phyloP scores from a whole-genome alignment of 2,797 vertebrate genomes.

The Pseudotriccus pelzelni region DNA sequence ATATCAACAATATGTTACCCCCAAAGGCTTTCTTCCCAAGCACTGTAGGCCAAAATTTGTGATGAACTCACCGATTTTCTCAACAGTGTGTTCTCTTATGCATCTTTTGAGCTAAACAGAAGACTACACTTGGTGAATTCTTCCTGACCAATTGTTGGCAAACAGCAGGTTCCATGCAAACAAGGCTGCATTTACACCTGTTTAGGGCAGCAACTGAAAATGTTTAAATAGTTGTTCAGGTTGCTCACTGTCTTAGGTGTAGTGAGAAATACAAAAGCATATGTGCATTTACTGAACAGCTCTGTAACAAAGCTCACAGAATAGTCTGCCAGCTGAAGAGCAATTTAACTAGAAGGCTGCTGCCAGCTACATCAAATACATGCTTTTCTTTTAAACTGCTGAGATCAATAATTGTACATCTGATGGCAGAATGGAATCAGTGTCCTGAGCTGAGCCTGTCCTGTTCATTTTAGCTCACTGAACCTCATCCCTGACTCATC shows the following conservation, averaged over 20 bases:
- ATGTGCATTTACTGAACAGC: background rate
- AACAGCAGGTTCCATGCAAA: background rate
- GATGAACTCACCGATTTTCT: background rate
- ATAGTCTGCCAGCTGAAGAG: background rate
- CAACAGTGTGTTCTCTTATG: background rate
- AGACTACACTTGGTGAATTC: background rate
- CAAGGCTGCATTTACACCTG: background rate
- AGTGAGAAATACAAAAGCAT: background rate
- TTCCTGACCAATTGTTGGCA: background rate
- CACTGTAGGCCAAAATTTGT: background rate
- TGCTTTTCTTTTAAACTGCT: conserved; percentile 22
- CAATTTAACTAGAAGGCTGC: conserved; percentile 37
- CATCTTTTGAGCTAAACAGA: background rate
- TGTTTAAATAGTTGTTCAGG: background rate
- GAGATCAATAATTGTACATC: conserved; percentile 24
- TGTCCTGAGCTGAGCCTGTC: background rate
- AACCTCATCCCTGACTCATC: background rate
- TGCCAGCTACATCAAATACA: conserved; percentile 29
- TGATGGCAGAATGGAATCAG: conserved; percentile 18
- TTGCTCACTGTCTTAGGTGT: background rate
- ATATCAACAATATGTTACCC: background rate
- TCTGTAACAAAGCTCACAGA: background rate
- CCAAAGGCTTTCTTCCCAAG: background rate
- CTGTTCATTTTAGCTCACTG: conserved; percentile 8
- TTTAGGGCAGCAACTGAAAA: background rate